These are phyloP conservation scores for Formicarius rufipectus DNA, from an alignment of 2,113 vertebrate genomes.

Conservation along the genomic window DNA sequence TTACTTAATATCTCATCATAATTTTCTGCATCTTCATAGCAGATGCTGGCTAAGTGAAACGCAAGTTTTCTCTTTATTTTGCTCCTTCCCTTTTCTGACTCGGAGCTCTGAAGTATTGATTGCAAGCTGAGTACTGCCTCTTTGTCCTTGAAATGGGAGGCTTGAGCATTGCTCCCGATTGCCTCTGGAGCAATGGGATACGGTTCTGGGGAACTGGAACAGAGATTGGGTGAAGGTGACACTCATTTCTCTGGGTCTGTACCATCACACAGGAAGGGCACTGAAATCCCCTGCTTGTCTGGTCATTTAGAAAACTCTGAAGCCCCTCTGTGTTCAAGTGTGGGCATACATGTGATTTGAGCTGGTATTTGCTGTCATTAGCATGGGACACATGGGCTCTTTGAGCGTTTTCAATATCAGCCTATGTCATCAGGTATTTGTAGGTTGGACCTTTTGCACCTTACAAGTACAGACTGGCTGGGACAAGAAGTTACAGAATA, in stretches of 20 bases:
- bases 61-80: constrained; percentile 39
- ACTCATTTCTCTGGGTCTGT: background rate
- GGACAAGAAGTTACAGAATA: background rate
- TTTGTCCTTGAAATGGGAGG: constrained; percentile 78
- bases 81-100: background rate
- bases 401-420: background rate
- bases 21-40: background rate
- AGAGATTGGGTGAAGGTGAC: background rate
- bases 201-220: background rate
- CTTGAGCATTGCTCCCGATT: background rate
- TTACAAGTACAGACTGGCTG: background rate
- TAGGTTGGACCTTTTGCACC: background rate
- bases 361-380: background rate
- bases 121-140: constrained; percentile 55
- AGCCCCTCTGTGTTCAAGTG: background rate
- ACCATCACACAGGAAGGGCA: background rate
- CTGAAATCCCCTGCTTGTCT: background rate
- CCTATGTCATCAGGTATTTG: constrained; percentile 9
- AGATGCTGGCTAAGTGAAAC: background rate
- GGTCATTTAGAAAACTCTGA: background rate
- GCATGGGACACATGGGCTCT: background rate
- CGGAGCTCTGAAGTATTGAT: background rate
- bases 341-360: constrained; percentile 7
- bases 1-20: constrained; percentile 44
- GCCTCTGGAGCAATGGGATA: constrained; percentile 19